Evolutionary conservation across 2,113 vertebrate species (phyloP).

Genomic region (Collichthys lucidus): DNA sequence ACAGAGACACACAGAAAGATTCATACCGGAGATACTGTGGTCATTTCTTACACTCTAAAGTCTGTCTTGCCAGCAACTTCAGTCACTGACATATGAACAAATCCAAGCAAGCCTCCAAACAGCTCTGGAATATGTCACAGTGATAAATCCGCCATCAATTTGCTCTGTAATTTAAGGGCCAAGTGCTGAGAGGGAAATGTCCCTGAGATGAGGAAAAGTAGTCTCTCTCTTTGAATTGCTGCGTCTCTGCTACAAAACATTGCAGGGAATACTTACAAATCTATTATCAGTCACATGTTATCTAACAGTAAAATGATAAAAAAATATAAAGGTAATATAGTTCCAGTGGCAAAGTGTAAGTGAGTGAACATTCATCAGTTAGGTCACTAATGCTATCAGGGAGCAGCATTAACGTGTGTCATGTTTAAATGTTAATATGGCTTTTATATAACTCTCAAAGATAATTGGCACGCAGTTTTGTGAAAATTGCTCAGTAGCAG

Average conservation of each 20-base stretch:
- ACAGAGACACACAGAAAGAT: not conserved
- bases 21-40: not conserved
- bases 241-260: not conserved
- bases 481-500: not conserved
- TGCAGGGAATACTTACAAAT: not conserved
- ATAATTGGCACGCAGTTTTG: not conserved
- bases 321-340: not conserved
- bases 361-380: not conserved
- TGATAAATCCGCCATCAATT: slow-evolving; percentile 16
- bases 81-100: slow-evolving; percentile 18
- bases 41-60: slow-evolving; percentile 2
- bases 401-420: not conserved
- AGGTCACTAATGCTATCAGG: not conserved
- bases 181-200: slow-evolving; percentile 10
- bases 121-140: slow-evolving; percentile 19
- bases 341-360: not conserved
- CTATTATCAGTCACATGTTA: not conserved
- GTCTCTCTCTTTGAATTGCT: not conserved
- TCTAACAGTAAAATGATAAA: not conserved
- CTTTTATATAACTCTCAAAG: not conserved
- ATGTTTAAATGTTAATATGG: not conserved
- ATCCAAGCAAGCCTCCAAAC: not conserved
- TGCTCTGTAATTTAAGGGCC: slow-evolving; percentile 9
- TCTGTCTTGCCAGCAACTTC: slow-evolving; percentile 26
- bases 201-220: not conserved